Percentiles rank a stretch among this genome's conserved stretches.
Evolutionary conservation across 2,113 vertebrate genomes (phyloP).

Genomic region (Ailuropoda melanoleuca): DNA sequence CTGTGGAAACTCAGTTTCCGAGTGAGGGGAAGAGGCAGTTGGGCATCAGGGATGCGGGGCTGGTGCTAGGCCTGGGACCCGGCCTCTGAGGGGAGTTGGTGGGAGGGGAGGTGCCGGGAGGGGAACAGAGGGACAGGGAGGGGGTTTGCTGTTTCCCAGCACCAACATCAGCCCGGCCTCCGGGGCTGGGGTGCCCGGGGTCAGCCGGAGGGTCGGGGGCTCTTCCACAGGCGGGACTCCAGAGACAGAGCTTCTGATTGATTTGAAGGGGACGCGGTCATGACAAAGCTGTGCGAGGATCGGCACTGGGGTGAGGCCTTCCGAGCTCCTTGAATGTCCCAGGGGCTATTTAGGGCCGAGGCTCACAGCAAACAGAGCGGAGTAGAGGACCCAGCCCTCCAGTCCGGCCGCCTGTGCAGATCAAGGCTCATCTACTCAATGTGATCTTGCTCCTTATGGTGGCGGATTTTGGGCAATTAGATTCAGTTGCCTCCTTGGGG

Average conservation of each 20-base stretch:
- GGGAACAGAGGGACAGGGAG: no score
- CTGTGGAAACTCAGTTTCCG: no score
- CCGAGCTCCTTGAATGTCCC: no score
- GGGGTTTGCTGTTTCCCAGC: no score
- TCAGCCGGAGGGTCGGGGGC: not conserved
- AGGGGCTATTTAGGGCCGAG: not conserved
- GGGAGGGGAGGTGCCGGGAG: no score
- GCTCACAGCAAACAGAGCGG: not conserved
- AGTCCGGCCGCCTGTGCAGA: not conserved
- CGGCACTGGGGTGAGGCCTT: not conserved
- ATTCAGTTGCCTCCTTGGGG: no score
- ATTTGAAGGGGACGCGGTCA: not conserved
- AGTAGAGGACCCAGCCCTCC: not conserved
- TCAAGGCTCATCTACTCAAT: not conserved
- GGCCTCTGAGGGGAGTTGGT: no score
- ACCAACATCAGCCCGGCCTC: no score
- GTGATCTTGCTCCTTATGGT: not conserved
- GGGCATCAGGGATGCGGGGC: no score
- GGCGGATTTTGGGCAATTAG: not conserved
- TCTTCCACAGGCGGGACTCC: not conserved
- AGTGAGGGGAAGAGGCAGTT: no score
- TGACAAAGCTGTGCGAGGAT: not conserved
- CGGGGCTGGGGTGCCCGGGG: no score
- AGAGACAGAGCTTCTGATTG: not conserved
- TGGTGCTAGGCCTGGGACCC: no score